Base-by-base conservation (phyloP, 2,113 vertebrate species). In the Ageneiosus marmoratus region DNA sequence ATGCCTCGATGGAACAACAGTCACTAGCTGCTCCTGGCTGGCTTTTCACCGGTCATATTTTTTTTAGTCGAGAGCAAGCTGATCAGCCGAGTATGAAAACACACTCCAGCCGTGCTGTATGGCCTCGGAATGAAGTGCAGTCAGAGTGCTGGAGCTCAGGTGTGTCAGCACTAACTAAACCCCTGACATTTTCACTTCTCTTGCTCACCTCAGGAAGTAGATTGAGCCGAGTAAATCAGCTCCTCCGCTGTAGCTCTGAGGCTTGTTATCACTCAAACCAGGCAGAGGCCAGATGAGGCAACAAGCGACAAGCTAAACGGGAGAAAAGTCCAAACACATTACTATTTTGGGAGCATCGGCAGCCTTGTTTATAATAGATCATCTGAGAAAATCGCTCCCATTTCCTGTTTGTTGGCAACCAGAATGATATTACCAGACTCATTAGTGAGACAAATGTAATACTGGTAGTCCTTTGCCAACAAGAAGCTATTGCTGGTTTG, bases 151-250 rank as follows among this genome's bases (percentile, higher is more conserved):
- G 81, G 82, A 87, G 86, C 83, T 84, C 88, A 92, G 89, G 90
- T 90, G 90, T 86, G 84, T 87, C 60, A 85, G 84, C 82, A 79
- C 77, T 27, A 88, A 90, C 90, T 89, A 89, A 90, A 92, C 88
- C 89, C 89, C 65, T 89, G 90, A 88, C 88, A 89, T 91, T 89
- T 89, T 81, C 87, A 87, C 84, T 88, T 73, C 84, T 81, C 83
- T 86, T 73, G 80, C 44, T 87, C 85, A 87, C 85, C 80, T 78
- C 81, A 87, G 81, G 69, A 74, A 76, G 72, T 34, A 81, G 69
- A 83, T 87, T 85, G 84, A 88, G 65, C 86, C 79, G 86, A 87
- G 88, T 86, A 88, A 91, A 90, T 89, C 77, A 90, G 89, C 80
- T 85, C 86, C 88, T 89, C 88, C 62, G 70, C 78, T 84, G 79